Evolutionary conservation across 2,113 vertebrate species (phyloP).

Genomic region (Pseudorectes ferrugineus): DNA sequence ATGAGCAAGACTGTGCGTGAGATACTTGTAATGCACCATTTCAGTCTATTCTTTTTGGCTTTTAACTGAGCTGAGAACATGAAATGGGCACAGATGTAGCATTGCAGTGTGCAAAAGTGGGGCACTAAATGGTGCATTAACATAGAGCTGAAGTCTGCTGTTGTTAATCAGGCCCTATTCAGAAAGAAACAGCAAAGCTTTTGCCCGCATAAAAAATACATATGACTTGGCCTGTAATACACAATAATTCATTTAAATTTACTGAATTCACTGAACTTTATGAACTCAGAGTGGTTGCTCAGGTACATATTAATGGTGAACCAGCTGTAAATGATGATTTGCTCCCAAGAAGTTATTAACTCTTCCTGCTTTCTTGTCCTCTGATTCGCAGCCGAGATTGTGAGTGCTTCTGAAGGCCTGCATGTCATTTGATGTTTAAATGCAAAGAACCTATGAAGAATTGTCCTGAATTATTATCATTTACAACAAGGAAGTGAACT

Average conservation of each 20-base stretch:
- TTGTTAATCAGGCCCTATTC: slow-evolving; percentile 2
- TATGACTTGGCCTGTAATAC: neutral
- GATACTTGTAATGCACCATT: neutral
- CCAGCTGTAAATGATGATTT: neutral
- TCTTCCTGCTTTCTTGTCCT: neutral
- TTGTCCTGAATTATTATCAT: neutral
- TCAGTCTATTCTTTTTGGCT: neutral
- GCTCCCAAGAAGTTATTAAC: neutral
- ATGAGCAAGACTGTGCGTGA: neutral
- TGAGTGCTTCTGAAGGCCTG: neutral
- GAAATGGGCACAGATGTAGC: neutral
- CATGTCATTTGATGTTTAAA: neutral
- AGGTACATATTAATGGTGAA: neutral
- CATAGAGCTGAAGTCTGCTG: neutral
- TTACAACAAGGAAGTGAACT: neutral
- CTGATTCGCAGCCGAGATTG: neutral
- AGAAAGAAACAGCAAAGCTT: neutral
- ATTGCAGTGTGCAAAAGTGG: neutral
- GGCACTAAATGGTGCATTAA: neutral
- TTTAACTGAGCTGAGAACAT: neutral
- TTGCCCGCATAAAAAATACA: neutral
- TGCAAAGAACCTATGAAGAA: neutral
- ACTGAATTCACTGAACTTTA: neutral
- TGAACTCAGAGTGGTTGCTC: neutral
- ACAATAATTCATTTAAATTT: neutral